A percentile compares a stretch with the other conserved stretches of the same genome.
phyloP scores from a whole-genome alignment of 1,140 invertebrate genomes.

The Grapholita molesta region DNA sequence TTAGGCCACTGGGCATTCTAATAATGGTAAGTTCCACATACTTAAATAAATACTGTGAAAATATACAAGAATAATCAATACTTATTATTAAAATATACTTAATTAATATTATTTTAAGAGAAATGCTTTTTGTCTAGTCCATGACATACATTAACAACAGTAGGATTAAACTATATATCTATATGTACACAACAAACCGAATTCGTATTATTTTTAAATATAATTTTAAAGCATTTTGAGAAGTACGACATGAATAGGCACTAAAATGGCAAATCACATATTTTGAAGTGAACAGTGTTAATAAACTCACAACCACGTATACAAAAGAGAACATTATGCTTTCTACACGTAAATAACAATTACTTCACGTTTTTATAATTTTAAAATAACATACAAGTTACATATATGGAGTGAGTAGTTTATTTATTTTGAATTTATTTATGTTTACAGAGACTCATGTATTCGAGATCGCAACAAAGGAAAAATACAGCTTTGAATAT shows the following conservation, averaged over 20 bases:
- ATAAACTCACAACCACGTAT: constrained; percentile 64
- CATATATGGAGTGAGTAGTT: not conserved
- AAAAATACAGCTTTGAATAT: not conserved
- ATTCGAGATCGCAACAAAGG: not conserved
- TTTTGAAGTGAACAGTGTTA: constrained; percentile 43
- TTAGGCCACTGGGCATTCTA: not conserved
- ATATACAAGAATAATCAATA: not conserved
- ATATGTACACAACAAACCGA: constrained; percentile 18
- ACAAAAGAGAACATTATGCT: constrained; percentile 34
- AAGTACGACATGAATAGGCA: constrained; percentile 57
- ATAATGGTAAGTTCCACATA: not conserved
- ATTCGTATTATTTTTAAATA: constrained; percentile 20
- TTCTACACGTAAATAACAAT: constrained; percentile 6
- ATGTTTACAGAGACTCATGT: not conserved
- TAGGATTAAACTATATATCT: constrained; percentile 12
- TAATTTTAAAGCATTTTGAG: constrained; percentile 37
- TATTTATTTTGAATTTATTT: not conserved
- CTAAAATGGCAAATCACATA: constrained; percentile 71
- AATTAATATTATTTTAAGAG: not conserved
- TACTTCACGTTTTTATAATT: not conserved
- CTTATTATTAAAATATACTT: constrained; percentile 3
- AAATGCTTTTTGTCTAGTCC: constrained; percentile 1
- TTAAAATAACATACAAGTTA: not conserved
- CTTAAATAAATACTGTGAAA: not conserved
- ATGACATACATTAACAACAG: constrained; percentile 15